These are phyloP conservation scores for Drosophila mauritiana DNA, from an alignment of 1,140 invertebrate species.

Conservation along the genomic window DNA sequence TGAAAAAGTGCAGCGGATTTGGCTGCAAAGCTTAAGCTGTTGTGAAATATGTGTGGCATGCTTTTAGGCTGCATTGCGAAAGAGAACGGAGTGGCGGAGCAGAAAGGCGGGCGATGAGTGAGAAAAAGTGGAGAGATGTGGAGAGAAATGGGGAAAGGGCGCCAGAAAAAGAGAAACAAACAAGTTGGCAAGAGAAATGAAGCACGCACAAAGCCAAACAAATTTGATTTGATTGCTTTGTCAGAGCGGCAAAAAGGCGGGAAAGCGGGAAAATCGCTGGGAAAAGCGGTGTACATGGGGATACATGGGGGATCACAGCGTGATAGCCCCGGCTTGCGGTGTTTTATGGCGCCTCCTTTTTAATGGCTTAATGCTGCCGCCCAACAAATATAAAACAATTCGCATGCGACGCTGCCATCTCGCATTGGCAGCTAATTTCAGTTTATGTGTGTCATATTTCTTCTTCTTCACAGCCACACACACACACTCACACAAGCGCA, in stretches of 20 bases:
- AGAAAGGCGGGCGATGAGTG: background rate
- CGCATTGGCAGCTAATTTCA: conserved; percentile 79
- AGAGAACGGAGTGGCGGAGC: background rate
- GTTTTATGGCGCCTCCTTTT: conserved; percentile 64
- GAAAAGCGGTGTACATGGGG: background rate
- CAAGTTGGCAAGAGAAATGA: conserved; percentile 34
- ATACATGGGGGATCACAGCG: conserved; percentile 31
- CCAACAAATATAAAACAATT: conserved; percentile 80
- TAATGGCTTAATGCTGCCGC: conserved; percentile 77
- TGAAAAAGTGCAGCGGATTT: conserved; percentile 81
- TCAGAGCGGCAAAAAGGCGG: background rate
- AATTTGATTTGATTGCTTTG: conserved; percentile 77
- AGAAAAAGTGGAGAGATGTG: conserved; percentile 5
- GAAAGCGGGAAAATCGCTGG: background rate
- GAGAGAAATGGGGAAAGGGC: conserved; percentile 17
- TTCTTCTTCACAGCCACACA: conserved; percentile 34
- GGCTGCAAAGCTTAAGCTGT: conserved; percentile 70
- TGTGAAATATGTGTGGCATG: conserved; percentile 76
- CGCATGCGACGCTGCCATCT: conserved; percentile 72
- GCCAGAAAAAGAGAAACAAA: conserved; percentile 18
- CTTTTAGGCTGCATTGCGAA: conserved; percentile 71
- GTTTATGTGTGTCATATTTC: conserved; percentile 73
- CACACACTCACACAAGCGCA: conserved; percentile 23
- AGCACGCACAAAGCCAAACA: conserved; percentile 59
- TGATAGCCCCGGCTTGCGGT: conserved; percentile 50